Conservation (phyloP, 1,140 invertebrate genomes). For the Trachelipus rathkii region DNA sequence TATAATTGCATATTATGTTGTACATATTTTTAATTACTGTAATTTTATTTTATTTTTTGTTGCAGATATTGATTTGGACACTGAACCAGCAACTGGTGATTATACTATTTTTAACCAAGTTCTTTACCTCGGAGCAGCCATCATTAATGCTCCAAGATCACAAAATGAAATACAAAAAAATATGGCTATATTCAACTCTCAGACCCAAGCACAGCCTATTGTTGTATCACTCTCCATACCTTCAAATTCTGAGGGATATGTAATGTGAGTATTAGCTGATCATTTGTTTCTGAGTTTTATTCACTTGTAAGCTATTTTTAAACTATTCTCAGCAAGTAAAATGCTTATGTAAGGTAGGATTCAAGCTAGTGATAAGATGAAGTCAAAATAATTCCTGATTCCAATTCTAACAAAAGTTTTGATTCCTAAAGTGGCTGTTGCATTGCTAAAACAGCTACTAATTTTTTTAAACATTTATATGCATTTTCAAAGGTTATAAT, state of each 20-base stretch:
- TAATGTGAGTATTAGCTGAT: slow-evolving; percentile 53
- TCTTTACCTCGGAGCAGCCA: slow-evolving; percentile 87
- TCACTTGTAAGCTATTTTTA: too few species aligned
- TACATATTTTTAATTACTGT: too few species aligned
- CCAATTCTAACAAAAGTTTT: background rate
- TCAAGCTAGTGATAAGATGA: too few species aligned
- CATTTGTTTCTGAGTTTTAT: too few species aligned
- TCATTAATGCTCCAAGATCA: slow-evolving; percentile 87
- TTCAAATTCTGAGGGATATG: slow-evolving; percentile 68
- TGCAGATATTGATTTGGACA: background rate
- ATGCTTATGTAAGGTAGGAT: too few species aligned
- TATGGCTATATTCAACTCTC: slow-evolving; percentile 81
- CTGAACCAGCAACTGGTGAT: slow-evolving; percentile 61
- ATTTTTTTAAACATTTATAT: too few species aligned
- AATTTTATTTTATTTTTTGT: background rate
- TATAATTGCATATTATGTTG: too few species aligned
- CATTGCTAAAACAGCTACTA: too few species aligned
- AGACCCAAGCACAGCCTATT: slow-evolving; percentile 64
- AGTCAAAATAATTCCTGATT: too few species aligned
- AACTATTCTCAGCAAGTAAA: too few species aligned
- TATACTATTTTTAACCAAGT: slow-evolving; percentile 89
- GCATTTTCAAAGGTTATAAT: too few species aligned
- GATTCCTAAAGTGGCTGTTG: too few species aligned
- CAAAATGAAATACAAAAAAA: slow-evolving; percentile 93
- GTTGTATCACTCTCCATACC: slow-evolving; percentile 83